These are phyloP conservation scores for Trypoxylus dichotomus DNA, from an alignment of 1,140 invertebrate genomes.

Conservation along the genomic window DNA sequence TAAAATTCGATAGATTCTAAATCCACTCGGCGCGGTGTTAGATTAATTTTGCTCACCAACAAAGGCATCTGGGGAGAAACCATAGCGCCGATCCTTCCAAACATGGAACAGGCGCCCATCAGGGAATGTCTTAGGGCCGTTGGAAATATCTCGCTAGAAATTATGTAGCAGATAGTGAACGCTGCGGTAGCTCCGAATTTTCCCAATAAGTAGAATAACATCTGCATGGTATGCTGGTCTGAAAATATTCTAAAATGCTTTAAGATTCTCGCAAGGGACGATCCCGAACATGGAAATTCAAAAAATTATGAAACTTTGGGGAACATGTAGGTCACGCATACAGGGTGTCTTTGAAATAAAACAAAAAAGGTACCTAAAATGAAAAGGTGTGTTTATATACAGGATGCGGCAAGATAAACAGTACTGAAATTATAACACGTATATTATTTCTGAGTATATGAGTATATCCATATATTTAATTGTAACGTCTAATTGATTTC, in stretches of 20 bases:
- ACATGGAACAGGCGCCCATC: conserved; percentile 70
- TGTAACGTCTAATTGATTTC: too few relatives aligned
- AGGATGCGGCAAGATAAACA: too few relatives aligned
- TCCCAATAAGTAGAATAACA: conserved; percentile 69
- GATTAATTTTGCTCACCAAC: conserved; percentile 54
- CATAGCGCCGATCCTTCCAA: conserved; percentile 72
- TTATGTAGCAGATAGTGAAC: conserved; percentile 72
- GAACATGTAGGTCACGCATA: too few relatives aligned
- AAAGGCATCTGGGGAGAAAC: conserved; percentile 72
- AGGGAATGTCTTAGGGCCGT: conserved; percentile 66
- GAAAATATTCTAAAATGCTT: neutral
- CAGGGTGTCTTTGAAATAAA: too few relatives aligned
- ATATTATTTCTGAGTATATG: too few relatives aligned
- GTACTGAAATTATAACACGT: too few relatives aligned
- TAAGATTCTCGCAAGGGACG: too few relatives aligned
- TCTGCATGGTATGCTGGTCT: conserved; percentile 34
- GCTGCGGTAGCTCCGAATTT: conserved; percentile 73
- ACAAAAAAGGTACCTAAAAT: too few relatives aligned
- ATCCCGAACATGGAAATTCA: too few relatives aligned
- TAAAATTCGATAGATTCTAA: conserved; percentile 35
- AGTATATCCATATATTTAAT: too few relatives aligned
- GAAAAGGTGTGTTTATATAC: too few relatives aligned
- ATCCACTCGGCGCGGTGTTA: neutral
- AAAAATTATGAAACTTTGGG: too few relatives aligned
- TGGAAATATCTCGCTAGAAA: conserved; percentile 75